Percentiles rank a stretch among this genome's conserved stretches.
phyloP scores from a whole-genome alignment of 2,888 invertebrate species.

The Sinhomidia bicolor region DNA sequence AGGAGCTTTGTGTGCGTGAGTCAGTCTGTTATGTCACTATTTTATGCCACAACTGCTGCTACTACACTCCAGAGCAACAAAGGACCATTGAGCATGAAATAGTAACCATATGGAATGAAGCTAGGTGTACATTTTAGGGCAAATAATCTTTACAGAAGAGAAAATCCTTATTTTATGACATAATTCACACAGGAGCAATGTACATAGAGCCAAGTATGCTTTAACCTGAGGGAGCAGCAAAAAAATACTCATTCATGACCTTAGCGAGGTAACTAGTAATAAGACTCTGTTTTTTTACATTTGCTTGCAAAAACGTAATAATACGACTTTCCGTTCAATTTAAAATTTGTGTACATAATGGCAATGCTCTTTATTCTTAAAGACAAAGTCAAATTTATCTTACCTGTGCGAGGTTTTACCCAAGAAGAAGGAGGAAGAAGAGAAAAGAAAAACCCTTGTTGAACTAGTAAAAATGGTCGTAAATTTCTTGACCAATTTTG shows the following conservation, averaged over 20 bases:
- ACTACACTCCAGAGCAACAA: not conserved
- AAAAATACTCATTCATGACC: constrained; percentile 16
- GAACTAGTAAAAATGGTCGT: constrained; percentile 47
- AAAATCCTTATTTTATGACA: constrained; percentile 9
- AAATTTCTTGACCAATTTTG: constrained; percentile 54
- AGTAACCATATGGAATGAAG: not conserved
- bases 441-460: constrained; percentile 7
- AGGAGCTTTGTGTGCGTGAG: not conserved
- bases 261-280: not conserved
- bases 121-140: not conserved
- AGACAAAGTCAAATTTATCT: constrained; percentile 43
- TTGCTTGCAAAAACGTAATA: not conserved
- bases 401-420: constrained; percentile 50
- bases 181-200: constrained; percentile 32
- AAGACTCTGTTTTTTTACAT: not conserved
- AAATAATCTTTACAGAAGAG: not conserved
- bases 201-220: not conserved
- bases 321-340: not conserved
- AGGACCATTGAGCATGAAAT: constrained; percentile 10
- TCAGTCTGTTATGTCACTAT: constrained; percentile 3
- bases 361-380: not conserved
- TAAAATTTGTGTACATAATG: constrained; percentile 35
- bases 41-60: not conserved
- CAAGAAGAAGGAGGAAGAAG: too few species aligned
- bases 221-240: not conserved